These are phyloP conservation scores for Malaclemys terrapin DNA, from an alignment of 2,113 vertebrate genomes.

Conservation along the genomic window DNA sequence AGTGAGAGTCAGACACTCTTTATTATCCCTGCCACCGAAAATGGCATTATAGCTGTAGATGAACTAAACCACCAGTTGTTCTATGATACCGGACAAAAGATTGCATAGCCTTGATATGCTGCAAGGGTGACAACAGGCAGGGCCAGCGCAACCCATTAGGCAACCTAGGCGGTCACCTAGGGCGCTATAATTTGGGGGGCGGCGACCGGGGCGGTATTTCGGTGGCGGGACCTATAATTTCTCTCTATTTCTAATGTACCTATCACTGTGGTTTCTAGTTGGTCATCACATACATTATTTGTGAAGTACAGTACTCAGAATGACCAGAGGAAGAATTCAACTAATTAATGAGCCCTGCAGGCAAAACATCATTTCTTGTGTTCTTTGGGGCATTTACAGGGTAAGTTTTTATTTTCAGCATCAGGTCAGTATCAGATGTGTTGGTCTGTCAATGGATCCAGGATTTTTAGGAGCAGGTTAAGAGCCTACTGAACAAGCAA, in stretches of 20 bases:
- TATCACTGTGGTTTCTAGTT: neutral
- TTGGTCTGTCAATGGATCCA: conserved; percentile 31
- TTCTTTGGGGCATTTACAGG: conserved; percentile 60
- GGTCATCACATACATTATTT: conserved; percentile 18
- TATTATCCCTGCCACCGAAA: conserved; percentile 19
- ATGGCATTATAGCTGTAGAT: neutral
- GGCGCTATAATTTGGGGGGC: too few species aligned
- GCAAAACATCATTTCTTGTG: conserved; percentile 58
- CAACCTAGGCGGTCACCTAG: too few species aligned
- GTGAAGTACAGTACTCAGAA: conserved; percentile 33
- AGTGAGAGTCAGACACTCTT: conserved; percentile 3
- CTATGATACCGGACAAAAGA: conserved; percentile 7
- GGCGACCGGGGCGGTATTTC: too few species aligned
- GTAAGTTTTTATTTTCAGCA: conserved; percentile 44
- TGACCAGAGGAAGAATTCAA: conserved; percentile 62
- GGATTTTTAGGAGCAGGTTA: conserved; percentile 26
- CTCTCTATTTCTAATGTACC: conserved; percentile 3
- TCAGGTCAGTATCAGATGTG: conserved; percentile 25
- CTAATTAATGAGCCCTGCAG: conserved; percentile 64
- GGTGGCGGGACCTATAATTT: neutral
- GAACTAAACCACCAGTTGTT: conserved; percentile 18
- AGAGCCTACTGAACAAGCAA: neutral
- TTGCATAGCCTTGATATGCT: neutral
- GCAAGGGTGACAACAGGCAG: neutral
- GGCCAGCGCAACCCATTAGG: too few species aligned